phyloP scores from a whole-genome alignment of 2,113 vertebrate genomes.

The Chaenocephalus aceratus region DNA sequence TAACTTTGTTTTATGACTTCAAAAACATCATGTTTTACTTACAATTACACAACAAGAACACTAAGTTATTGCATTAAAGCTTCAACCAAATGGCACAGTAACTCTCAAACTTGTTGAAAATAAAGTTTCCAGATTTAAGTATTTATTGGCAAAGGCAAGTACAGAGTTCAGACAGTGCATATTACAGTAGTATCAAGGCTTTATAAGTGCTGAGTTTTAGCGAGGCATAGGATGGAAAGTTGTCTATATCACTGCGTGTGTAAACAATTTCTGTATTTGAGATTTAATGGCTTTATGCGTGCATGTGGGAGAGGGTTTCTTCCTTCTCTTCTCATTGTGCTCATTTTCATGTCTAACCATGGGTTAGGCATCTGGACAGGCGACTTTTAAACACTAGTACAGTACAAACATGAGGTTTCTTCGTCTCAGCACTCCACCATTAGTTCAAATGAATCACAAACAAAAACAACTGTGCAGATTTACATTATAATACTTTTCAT shows the following conservation, averaged over 20 bases:
- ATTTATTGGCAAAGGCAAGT: slow-evolving; percentile 74
- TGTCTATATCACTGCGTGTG: slow-evolving; percentile 11
- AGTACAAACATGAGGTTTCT: slow-evolving; percentile 50
- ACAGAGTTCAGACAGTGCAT: slow-evolving; percentile 67
- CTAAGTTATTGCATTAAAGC: neutral
- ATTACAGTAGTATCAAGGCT: slow-evolving; percentile 55
- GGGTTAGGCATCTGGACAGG: slow-evolving; percentile 49
- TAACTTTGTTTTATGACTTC: neutral
- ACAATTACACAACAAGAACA: neutral
- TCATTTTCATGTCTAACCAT: slow-evolving; percentile 74
- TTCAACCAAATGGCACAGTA: neutral
- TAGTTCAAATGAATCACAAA: slow-evolving; percentile 12
- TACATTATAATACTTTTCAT: slow-evolving; percentile 23
- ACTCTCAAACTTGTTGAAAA: neutral
- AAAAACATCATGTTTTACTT: neutral
- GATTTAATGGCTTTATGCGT: slow-evolving; percentile 47
- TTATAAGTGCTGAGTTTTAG: slow-evolving; percentile 60
- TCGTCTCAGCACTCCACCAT: neutral
- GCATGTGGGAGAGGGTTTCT: slow-evolving; percentile 31
- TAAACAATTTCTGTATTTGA: slow-evolving; percentile 7
- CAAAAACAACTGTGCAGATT: slow-evolving; percentile 14
- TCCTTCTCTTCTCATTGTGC: slow-evolving; percentile 62
- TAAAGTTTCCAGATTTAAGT: slow-evolving; percentile 49
- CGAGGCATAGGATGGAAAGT: slow-evolving; percentile 52
- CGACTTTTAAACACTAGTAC: slow-evolving; percentile 22